These are phyloP conservation scores for Pterocles burchelli DNA, from an alignment of 2,113 vertebrate genomes.

Conservation along the genomic window DNA sequence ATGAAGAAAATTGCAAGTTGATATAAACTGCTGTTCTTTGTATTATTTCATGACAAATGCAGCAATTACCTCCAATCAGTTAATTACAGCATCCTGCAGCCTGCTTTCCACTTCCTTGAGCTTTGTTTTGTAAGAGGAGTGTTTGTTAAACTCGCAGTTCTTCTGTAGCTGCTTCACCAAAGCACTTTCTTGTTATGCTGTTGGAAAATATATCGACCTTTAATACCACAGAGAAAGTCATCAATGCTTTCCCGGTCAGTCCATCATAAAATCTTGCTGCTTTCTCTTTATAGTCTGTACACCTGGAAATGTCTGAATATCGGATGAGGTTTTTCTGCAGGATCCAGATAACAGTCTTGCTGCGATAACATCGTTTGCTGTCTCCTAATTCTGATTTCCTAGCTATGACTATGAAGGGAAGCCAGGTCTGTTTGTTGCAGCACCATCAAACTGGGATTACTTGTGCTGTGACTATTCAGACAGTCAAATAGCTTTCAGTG, in stretches of 20 bases:
- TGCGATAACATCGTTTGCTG: not conserved
- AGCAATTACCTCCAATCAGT: conserved; percentile 51
- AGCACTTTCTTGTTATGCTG: not conserved
- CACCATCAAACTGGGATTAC: not conserved
- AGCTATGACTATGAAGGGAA: not conserved
- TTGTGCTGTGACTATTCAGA: not conserved
- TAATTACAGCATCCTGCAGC: conserved; percentile 12
- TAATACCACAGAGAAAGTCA: accelerated
- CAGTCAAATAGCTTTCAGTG: not conserved
- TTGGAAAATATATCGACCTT: not conserved
- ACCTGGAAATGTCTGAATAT: not conserved
- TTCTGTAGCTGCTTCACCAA: not conserved
- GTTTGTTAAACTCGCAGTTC: accelerated
- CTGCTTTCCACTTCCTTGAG: not conserved
- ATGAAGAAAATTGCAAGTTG: conserved; percentile 21
- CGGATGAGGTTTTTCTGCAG: not conserved
- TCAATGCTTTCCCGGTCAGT: not conserved
- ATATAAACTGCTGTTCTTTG: conserved; percentile 2
- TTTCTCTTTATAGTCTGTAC: not conserved
- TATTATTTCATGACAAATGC: not conserved
- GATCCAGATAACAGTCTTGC: not conserved
- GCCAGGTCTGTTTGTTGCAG: not conserved
- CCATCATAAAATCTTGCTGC: not conserved
- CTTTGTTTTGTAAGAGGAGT: not conserved
- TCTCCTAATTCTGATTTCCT: not conserved